phyloP scores from a whole-genome alignment of 2,113 vertebrate genomes.

The Ovis canadensis region DNA sequence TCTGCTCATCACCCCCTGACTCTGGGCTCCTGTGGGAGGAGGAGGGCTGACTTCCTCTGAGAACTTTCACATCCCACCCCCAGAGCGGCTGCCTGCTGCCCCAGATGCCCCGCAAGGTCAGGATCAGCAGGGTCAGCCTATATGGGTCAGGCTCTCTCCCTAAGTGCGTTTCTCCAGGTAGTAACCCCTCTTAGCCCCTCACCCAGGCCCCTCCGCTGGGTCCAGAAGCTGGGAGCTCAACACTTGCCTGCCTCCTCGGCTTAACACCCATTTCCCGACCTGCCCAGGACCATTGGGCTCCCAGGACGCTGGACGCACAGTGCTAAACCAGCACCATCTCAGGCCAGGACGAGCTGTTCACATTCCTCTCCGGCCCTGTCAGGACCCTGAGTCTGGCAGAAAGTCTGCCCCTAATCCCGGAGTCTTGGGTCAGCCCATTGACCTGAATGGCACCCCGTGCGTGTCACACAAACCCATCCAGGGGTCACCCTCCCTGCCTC shows the following conservation, averaged over 20 bases:
- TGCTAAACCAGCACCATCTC: background rate
- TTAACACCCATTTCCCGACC: background rate
- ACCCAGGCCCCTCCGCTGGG: background rate
- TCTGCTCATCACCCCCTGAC: background rate
- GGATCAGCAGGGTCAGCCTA: background rate
- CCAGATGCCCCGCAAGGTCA: background rate
- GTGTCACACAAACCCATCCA: too few relatives aligned
- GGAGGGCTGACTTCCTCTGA: background rate
- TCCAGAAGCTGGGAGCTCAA: background rate
- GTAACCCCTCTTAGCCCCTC: background rate
- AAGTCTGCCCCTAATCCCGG: background rate
- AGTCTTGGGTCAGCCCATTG: background rate
- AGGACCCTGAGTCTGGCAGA: background rate
- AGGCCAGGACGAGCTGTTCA: background rate
- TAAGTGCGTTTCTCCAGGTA: background rate
- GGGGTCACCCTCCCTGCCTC: background rate
- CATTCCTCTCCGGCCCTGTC: background rate
- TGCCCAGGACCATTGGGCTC: background rate
- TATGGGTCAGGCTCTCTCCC: background rate
- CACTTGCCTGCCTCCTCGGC: background rate
- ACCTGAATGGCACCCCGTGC: background rate
- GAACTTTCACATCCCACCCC: background rate
- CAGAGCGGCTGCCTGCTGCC: background rate
- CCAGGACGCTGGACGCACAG: background rate
- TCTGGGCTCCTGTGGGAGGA: background rate